Evolutionary conservation across 35 echinoderm and acorn worm genomes (phyloP).

Genomic region (Lytechinus variegatus): DNA sequence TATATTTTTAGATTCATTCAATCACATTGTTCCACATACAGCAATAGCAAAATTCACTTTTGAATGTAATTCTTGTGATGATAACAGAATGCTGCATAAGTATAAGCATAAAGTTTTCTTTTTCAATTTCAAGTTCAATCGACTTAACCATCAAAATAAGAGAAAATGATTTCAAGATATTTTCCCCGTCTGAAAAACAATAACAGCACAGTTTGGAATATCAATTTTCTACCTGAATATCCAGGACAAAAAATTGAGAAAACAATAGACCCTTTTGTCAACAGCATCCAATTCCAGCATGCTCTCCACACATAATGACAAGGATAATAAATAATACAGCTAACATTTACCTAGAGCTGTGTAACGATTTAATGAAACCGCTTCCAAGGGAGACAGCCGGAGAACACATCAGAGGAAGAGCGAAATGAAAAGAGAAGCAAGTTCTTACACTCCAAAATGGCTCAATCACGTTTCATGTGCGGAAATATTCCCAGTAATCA

Average conservation of each 20-base stretch:
- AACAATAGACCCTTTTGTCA: constrained; percentile 12
- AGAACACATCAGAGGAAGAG: background rate
- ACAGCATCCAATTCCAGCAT: background rate
- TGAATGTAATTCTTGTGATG: too few species aligned
- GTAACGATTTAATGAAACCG: constrained; percentile 12
- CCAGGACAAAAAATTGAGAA: background rate
- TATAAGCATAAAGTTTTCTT: too few species aligned
- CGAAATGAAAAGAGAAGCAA: constrained; percentile 6
- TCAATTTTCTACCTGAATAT: background rate
- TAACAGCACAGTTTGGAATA: background rate
- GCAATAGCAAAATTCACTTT: too few species aligned
- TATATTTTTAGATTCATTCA: too few species aligned
- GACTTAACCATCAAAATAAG: background rate
- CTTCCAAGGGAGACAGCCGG: background rate
- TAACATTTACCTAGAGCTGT: background rate
- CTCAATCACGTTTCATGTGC: background rate
- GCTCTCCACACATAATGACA: background rate
- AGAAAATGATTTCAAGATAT: background rate
- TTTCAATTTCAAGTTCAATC: too few species aligned
- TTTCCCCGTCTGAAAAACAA: background rate
- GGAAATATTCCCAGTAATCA: constrained; percentile 3
- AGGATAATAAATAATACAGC: background rate
- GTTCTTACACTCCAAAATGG: background rate
- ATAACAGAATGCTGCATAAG: too few species aligned
- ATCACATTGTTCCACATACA: too few species aligned